Percentiles rank a stretch among this genome's conserved stretches.
phyloP scores from a whole-genome alignment of 1,140 invertebrate genomes.

The Pachypsylla venusta region DNA sequence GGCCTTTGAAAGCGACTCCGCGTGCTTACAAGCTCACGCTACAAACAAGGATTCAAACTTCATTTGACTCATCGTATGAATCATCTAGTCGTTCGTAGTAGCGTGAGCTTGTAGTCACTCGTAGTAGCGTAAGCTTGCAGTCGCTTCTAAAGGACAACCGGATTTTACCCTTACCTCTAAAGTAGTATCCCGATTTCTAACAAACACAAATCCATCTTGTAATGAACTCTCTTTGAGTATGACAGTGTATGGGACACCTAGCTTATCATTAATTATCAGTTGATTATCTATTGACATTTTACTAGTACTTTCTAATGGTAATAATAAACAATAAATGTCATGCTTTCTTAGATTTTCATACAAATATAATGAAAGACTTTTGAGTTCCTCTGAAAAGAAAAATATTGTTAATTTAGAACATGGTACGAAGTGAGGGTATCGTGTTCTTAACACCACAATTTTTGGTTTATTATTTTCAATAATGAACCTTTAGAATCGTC shows the following conservation, averaged over 20 bases:
- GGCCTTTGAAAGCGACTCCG: background rate
- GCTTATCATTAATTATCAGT: constrained; percentile 28
- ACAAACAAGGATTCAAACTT: background rate
- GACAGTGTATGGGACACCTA: constrained; percentile 50
- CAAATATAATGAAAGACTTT: constrained; percentile 36
- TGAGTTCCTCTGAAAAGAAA: constrained; percentile 29
- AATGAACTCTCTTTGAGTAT: constrained; percentile 46
- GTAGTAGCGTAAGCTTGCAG: too few relatives aligned
- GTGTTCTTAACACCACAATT: too few relatives aligned
- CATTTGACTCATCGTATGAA: background rate
- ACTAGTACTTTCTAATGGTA: constrained; percentile 20
- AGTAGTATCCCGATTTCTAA: constrained; percentile 58
- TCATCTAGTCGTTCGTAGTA: too few relatives aligned
- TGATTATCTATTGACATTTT: constrained; percentile 21
- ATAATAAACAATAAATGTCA: constrained; percentile 32
- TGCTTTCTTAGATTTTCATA: constrained; percentile 33
- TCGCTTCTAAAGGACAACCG: background rate
- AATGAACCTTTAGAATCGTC: too few relatives aligned
- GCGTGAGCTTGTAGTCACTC: too few relatives aligned
- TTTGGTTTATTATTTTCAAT: too few relatives aligned
- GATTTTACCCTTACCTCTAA: constrained; percentile 33
- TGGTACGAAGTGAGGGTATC: too few relatives aligned
- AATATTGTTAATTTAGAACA: too few relatives aligned
- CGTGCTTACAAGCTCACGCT: background rate
- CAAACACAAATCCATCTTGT: constrained; percentile 48